Evolutionary conservation across 2,888 invertebrate genomes (phyloP), one percentile per base, ranked within the genome.

Genomic region (Ariolimax columbianus): DNA sequence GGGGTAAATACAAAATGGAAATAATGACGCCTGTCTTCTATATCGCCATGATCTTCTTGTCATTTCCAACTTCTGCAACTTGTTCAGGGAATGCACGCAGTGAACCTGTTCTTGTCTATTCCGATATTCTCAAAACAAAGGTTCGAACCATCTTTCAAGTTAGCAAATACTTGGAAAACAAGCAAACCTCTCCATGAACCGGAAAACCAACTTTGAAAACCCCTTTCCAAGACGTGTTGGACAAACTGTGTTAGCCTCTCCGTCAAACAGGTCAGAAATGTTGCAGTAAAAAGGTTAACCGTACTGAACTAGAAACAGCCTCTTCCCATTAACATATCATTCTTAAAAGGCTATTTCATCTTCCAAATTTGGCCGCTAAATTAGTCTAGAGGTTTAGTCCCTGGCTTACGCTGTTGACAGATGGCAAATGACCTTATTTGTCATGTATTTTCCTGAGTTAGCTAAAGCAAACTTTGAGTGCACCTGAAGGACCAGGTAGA

Each of bases 341-440:
- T 63, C 63, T 63, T n/a, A 30, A 63, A n/a, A 63, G 30, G 63
- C 63, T 11, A 63, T 63, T 63, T 4, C 23, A n/a, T 30, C 9
- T 63, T 63, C n/a, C n/a, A 7, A 55, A 23, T 6, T 55, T 14
- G 23, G 55, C 17, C 17, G 23, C 55, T 23, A 55, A n/a, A n/a
- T 63, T n/a, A 63, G 26, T 30, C 63, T 11, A 63, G 26, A 26
- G 63, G 7, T 63, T 63, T 4, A 63, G n/a, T 63, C 23, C n/a
- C 63, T 63, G 63, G 63, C 63, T 63, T 63, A 63, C 23, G 23
- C n/a, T 63, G 30, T 63, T 63, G 63, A 63, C 63, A 63, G n/a
- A 63, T 11, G 63, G 63, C 30, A 30, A 63, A 63, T 63, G 63
- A 30, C n/a, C 3, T 3, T 63, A 19, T 63, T 63, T 63, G 63